These are phyloP conservation scores for Myiopsitta monachus DNA, from an alignment of 2,113 vertebrate species.

Conservation along the genomic window DNA sequence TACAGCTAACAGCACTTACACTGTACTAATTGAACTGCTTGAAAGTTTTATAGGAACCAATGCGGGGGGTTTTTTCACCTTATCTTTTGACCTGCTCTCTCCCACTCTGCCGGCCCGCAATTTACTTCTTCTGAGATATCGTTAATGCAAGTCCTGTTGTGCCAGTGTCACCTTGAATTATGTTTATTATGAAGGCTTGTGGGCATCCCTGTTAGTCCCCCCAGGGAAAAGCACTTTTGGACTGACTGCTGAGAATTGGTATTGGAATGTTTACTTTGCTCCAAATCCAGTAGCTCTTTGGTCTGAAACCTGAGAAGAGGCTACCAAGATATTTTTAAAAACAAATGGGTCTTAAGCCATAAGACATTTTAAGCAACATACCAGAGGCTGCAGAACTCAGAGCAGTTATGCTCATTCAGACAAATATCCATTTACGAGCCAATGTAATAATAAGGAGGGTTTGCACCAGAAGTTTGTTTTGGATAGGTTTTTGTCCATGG, in stretches of 20 bases:
- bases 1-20: background rate
- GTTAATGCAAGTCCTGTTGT: slow-evolving; percentile 41
- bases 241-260: background rate
- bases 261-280: slow-evolving; percentile 22
- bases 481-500: background rate
- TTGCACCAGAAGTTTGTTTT: background rate
- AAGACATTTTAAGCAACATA: background rate
- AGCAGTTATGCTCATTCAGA: background rate
- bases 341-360: background rate
- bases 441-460: background rate
- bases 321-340: background rate
- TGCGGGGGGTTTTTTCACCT: background rate
- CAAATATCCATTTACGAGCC: background rate
- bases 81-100: background rate
- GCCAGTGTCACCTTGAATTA: slow-evolving; percentile 53
- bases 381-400: background rate
- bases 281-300: background rate
- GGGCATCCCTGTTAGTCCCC: background rate
- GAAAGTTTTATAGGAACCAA: background rate
- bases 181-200: slow-evolving; percentile 42
- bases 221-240: background rate
- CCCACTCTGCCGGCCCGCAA: background rate
- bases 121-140: slow-evolving; percentile 35
- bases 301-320: slow-evolving; percentile 14
- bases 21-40: slow-evolving; percentile 1